These are phyloP conservation scores for Eptesicus fuscus DNA, from an alignment of 2,113 vertebrate genomes.

Conservation along the genomic window DNA sequence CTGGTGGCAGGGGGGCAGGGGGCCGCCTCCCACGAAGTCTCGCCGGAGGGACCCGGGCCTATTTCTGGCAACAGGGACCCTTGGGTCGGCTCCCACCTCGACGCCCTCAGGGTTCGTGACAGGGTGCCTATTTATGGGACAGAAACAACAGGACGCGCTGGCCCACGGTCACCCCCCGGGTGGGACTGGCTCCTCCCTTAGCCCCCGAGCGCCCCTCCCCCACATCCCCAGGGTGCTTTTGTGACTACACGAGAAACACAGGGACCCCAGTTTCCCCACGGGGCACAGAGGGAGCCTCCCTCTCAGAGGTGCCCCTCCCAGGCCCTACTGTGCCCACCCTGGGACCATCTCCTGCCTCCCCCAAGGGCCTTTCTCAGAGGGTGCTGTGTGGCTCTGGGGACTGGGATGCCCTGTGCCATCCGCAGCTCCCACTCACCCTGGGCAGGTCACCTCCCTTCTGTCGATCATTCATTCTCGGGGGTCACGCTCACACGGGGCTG, in stretches of 20 bases:
- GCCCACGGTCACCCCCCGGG: neutral
- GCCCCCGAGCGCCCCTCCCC: neutral
- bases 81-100: neutral
- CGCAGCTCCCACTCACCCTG: neutral
- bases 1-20: neutral
- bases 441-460: neutral
- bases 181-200: neutral
- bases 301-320: too few relatives aligned
- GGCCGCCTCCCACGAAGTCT: neutral
- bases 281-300: fast-evolving
- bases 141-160: neutral
- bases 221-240: fast-evolving
- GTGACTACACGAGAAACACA: neutral
- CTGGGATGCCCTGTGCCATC: fast-evolving
- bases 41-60: neutral
- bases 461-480: too few relatives aligned
- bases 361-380: neutral
- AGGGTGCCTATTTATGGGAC: neutral
- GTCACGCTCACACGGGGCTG: neutral
- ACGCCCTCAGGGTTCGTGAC: fast-evolving
- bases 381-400: fast-evolving
- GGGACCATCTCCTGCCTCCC: neutral
- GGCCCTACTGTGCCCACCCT: neutral
- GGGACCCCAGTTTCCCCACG: fast-evolving
- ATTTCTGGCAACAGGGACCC: slow-evolving; percentile 32